Evolutionary conservation across 2,888 invertebrate species (phyloP).

Genomic region (Dasypogon diadema): DNA sequence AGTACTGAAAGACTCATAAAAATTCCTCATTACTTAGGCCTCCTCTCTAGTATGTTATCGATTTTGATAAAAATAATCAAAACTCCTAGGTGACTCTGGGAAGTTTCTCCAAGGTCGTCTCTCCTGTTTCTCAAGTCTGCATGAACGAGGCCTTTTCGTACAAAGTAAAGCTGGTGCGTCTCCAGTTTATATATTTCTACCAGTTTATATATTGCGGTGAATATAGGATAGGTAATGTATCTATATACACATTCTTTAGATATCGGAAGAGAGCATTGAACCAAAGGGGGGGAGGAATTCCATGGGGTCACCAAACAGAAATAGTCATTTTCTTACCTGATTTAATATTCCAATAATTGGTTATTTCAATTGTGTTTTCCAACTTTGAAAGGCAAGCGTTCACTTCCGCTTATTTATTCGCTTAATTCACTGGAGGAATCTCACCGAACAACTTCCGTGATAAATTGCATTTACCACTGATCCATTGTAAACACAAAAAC

Average conservation of each 20-base stretch:
- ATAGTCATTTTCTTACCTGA: too few species aligned
- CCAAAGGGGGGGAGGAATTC: constrained; percentile 15
- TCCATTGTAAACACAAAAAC: too few species aligned
- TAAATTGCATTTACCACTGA: too few species aligned
- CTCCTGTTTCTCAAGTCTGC: background rate
- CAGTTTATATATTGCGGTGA: too few species aligned
- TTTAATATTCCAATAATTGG: too few species aligned
- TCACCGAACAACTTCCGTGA: too few species aligned
- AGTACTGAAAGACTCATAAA: background rate
- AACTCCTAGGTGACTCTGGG: constrained; percentile 34
- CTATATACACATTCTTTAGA: constrained; percentile 9
- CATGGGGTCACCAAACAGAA: background rate
- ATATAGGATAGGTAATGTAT: background rate
- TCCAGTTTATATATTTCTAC: too few species aligned
- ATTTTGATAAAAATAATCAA: constrained; percentile 47
- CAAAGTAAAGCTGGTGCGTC: too few species aligned
- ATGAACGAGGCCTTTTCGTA: too few species aligned
- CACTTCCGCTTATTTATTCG: constrained; percentile 10
- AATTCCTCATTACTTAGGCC: background rate
- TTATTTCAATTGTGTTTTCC: too few species aligned
- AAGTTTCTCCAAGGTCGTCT: constrained; percentile 30
- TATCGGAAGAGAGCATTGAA: constrained; percentile 24
- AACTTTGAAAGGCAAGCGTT: too few species aligned
- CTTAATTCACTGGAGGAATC: background rate
- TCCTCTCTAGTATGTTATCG: constrained; percentile 25